phyloP scores from a whole-genome alignment of 2,113 vertebrate genomes.

The Piaya cayana region DNA sequence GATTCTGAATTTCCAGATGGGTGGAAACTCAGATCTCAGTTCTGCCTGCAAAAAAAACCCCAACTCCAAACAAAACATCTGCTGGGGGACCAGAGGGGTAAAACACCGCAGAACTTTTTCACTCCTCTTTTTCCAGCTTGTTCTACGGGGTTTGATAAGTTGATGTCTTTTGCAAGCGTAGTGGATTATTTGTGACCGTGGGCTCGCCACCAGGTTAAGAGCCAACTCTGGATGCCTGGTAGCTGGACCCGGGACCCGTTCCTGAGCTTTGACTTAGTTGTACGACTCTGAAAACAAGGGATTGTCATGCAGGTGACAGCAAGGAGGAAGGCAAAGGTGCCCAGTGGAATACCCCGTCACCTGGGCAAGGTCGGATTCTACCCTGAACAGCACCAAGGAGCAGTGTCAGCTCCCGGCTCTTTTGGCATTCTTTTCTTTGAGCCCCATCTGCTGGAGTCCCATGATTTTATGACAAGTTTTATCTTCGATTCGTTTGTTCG shows the following conservation, averaged over 20 bases:
- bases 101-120: not conserved
- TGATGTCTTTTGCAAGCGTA: not conserved
- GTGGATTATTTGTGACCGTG: not conserved
- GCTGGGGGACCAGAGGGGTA: not conserved
- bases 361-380: not conserved
- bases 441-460: conserved; percentile 67
- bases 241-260: not conserved
- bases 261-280: not conserved
- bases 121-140: not conserved
- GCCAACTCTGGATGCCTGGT: not conserved
- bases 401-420: not conserved
- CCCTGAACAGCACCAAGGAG: not conserved
- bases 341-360: not conserved
- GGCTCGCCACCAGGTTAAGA: not conserved
- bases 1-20: not conserved
- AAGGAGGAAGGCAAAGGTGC: not conserved
- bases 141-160: not conserved
- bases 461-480: not conserved
- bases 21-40: not conserved
- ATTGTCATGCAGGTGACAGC: not conserved
- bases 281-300: not conserved
- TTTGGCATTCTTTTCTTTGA: conserved; percentile 58
- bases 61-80: not conserved
- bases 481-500: not conserved
- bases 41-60: not conserved